Base-by-base conservation (phyloP, 2,888 invertebrate genomes). In the Thalpophila matura region DNA sequence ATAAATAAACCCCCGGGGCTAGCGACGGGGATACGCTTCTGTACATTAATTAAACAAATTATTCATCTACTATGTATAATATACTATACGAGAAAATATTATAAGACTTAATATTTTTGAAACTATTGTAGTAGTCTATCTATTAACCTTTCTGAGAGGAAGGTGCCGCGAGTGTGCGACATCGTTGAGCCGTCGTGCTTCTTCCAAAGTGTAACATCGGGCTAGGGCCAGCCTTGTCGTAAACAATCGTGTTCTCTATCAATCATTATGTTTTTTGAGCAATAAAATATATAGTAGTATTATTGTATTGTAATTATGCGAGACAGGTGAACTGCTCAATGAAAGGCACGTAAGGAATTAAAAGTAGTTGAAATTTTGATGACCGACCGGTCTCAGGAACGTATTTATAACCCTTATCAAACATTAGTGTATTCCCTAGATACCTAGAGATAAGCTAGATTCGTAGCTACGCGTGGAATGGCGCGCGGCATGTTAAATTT, bases 261-360 rank as follows among this genome's bases (percentile, higher is more conserved):
- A 71, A 68, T 71, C 77, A 74, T 83, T 81, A 76, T 78, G 82
- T 83, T 85, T 86, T 86, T 86, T 80, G 82, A 89, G 89, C 86
- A 88, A 79, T 79, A 79, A 88, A 89, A 85, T 72, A 77, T 77
- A 80, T 82, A 79, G 84, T 87, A 82, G 83, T 84, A 47, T 31
- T 75, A 83, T 80, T 84, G 74, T 84, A 81, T 84, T 81, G 68
- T 84, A 83, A 75, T 74, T 79, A 80, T 74, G 73, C 79, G 80
- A 87, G 89, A 86, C 89, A 89, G 89, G 82, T 84, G 80, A 86
- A 85, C 91, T 91, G 93, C 91, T 91, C 92, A 90, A 87, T 75
- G 77, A 76, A 87, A 89, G 86, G 94, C 94, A 94, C 93, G 87
- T 89, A 86, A 93, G 94, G 94, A 94, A 94, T 94, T 94, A 89